Evolutionary conservation across 2,797 vertebrate species (phyloP).

Genomic region (Sciaenops ocellatus): DNA sequence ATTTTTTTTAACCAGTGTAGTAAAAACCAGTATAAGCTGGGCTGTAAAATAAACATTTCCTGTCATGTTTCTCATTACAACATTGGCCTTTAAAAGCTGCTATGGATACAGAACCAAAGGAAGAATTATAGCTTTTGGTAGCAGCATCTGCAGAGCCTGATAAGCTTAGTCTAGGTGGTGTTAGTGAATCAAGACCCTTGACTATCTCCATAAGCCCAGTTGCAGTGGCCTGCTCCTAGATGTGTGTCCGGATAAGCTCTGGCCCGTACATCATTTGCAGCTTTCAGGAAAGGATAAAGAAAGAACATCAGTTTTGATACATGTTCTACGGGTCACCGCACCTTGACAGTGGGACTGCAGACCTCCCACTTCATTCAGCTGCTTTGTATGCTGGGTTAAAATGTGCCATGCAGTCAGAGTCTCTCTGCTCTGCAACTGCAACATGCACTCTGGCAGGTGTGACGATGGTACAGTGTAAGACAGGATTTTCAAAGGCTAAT

Average conservation of each 20-base stretch:
- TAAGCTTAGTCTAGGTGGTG: slow-evolving; percentile 70
- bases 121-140: slow-evolving; percentile 55
- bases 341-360: slow-evolving; percentile 34
- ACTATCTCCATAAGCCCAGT: slow-evolving; percentile 69
- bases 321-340: slow-evolving; percentile 57
- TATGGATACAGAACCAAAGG: slow-evolving; percentile 38
- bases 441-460: slow-evolving; percentile 65
- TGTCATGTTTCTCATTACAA: slow-evolving; percentile 48
- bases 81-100: slow-evolving; percentile 46
- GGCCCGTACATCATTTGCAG: slow-evolving; percentile 59
- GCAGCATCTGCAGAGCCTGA: slow-evolving; percentile 70
- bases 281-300: slow-evolving; percentile 55
- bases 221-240: slow-evolving; percentile 64
- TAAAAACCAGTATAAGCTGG: not conserved
- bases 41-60: slow-evolving; percentile 38
- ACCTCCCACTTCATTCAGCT: slow-evolving; percentile 41
- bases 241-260: slow-evolving; percentile 64
- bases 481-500: slow-evolving; percentile 53
- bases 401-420: slow-evolving; percentile 40
- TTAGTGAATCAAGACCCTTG: slow-evolving; percentile 75
- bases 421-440: slow-evolving; percentile 49
- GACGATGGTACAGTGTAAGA: slow-evolving; percentile 61
- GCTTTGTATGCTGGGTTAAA: slow-evolving; percentile 60
- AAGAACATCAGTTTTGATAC: slow-evolving; percentile 66
- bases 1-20: slow-evolving; percentile 14